Conservation (phyloP, 2,797 vertebrate species). For the Acrocephalus scirpaceus region DNA sequence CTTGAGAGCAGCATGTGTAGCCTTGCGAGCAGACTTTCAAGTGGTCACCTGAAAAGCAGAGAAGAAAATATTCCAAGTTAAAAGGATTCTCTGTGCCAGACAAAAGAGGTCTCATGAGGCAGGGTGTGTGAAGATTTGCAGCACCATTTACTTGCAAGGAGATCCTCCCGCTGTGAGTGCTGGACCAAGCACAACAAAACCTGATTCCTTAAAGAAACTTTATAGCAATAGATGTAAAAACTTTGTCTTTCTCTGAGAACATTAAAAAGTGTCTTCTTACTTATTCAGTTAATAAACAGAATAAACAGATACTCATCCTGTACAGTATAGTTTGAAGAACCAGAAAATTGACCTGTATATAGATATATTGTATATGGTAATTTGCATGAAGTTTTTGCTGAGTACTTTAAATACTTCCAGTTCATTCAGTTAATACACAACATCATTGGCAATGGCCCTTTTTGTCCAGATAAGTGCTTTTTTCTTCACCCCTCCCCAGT, state of each 20-base stretch:
- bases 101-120: neutral
- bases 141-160: neutral
- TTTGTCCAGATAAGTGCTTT: neutral
- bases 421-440: neutral
- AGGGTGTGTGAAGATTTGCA: neutral
- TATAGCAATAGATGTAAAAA: neutral
- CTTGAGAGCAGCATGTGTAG: constrained; percentile 94
- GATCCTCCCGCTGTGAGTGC: accelerated
- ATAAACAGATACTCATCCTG: neutral
- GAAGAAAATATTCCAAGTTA: neutral
- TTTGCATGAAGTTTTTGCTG: neutral
- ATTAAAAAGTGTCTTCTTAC: neutral
- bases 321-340: neutral
- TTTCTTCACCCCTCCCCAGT: neutral
- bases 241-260: neutral
- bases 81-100: neutral
- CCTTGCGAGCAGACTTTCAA: constrained; percentile 93
- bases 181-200: neutral
- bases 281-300: neutral
- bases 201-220: neutral
- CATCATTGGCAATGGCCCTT: neutral
- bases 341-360: neutral
- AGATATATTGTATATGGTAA: neutral
- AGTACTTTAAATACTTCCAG: neutral
- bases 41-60: constrained; percentile 84